Evolutionary conservation across 2,113 vertebrate genomes (phyloP).

Genomic region (Steatornis caripensis): DNA sequence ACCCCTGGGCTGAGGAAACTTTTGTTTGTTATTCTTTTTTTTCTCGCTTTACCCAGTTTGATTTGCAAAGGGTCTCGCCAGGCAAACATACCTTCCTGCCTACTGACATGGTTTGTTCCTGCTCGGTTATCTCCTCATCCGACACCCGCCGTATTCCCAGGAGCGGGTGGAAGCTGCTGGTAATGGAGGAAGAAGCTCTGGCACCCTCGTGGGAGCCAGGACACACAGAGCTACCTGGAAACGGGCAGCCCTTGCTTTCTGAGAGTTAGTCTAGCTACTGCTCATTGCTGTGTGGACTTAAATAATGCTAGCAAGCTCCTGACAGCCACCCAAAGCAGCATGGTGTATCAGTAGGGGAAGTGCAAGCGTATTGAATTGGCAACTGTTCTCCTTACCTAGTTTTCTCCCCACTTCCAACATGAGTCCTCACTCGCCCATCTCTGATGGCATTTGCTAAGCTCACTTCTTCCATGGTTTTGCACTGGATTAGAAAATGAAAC

Average conservation of each 20-base stretch:
- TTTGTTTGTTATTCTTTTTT: not conserved
- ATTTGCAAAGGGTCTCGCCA: not conserved
- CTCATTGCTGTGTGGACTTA: not conserved
- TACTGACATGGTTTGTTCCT: not conserved
- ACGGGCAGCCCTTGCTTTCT: not conserved
- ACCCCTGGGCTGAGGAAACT: not conserved
- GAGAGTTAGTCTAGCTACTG: not conserved
- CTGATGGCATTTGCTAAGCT: not conserved
- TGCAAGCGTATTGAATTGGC: not conserved
- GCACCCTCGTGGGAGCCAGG: not conserved
- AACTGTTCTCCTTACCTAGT: not conserved
- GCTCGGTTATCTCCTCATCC: not conserved
- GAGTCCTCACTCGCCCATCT: not conserved
- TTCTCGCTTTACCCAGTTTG: not conserved
- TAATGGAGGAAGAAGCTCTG: not conserved
- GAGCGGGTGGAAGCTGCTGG: not conserved
- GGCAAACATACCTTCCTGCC: not conserved
- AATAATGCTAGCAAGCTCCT: not conserved
- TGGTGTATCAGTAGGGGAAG: not conserved
- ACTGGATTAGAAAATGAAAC: not conserved
- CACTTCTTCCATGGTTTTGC: not conserved
- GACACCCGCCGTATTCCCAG: not conserved
- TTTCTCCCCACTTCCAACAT: not conserved
- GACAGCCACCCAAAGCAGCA: not conserved
- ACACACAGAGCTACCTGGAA: not conserved